Evolutionary conservation across 2,797 vertebrate species (phyloP).

Genomic region (Muscicapa striata): DNA sequence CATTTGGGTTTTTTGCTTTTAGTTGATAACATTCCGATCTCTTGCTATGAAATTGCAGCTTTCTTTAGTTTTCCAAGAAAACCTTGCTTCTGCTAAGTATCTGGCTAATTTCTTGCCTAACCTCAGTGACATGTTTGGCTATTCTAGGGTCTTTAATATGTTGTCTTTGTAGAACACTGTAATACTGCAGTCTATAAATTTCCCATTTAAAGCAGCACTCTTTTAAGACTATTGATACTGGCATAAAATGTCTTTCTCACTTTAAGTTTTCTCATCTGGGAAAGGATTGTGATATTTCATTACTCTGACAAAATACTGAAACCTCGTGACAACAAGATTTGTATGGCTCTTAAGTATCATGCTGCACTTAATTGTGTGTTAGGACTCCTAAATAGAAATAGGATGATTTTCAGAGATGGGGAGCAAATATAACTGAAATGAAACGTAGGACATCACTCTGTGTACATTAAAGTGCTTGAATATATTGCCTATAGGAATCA

Average conservation of each 20-base stretch:
- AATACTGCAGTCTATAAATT: background rate
- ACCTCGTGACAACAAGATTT: background rate
- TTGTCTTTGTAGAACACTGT: background rate
- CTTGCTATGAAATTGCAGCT: background rate
- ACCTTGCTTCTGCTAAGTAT: background rate
- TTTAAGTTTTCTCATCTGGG: background rate
- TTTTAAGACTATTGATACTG: background rate
- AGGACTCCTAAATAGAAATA: background rate
- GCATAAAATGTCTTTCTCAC: background rate
- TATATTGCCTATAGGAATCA: background rate
- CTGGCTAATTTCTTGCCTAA: background rate
- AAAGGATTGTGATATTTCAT: background rate
- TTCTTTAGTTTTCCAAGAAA: background rate
- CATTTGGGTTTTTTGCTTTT: background rate
- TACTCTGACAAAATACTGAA: background rate
- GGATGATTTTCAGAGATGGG: background rate
- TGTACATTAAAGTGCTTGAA: background rate
- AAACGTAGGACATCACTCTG: background rate
- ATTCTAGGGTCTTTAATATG: background rate
- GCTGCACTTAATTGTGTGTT: background rate
- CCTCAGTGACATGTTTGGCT: background rate
- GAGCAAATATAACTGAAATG: background rate
- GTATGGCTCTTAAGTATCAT: background rate
- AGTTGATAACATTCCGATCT: background rate
- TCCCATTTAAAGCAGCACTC: background rate